A percentile compares a stretch with the other conserved stretches of the same genome.
phyloP scores from a whole-genome alignment of 2,888 invertebrate genomes.

The Volucella zonaria region DNA sequence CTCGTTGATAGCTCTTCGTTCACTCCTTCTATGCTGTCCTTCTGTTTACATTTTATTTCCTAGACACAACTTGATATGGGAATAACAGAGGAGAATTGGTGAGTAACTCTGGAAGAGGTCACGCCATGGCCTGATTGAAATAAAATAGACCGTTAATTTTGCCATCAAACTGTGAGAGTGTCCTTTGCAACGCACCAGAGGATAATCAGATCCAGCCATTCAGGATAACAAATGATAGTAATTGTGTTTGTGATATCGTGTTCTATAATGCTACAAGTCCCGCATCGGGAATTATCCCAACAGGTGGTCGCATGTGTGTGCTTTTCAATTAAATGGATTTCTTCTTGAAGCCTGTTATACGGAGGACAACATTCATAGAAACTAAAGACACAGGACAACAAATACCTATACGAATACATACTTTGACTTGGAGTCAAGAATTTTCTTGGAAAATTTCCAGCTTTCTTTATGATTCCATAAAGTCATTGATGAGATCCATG shows the following conservation, averaged over 20 bases:
- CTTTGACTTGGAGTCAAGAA: not conserved
- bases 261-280: conserved; percentile 32
- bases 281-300: conserved; percentile 57
- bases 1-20: not conserved
- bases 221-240: conserved; percentile 41
- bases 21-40: not conserved
- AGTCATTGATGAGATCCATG: conserved; percentile 2
- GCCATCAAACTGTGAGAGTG: conserved; percentile 33
- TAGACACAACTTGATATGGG: not conserved
- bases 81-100: not conserved
- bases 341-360: not conserved
- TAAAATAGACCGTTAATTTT: conserved; percentile 53
- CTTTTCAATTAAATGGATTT: conserved; percentile 25
- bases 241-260: conserved; percentile 39
- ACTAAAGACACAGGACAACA: too few species aligned
- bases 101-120: conserved; percentile 29
- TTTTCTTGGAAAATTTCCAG: conserved; percentile 13
- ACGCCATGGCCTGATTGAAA: conserved; percentile 61
- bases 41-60: conserved; percentile 14
- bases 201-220: conserved; percentile 51
- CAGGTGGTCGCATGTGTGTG: conserved; percentile 64
- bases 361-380: not conserved
- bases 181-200: conserved; percentile 35
- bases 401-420: too few species aligned
- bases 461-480: not conserved